Evolutionary conservation across 2,113 vertebrate genomes (phyloP).

Genomic region (Heterocephalus glaber): DNA sequence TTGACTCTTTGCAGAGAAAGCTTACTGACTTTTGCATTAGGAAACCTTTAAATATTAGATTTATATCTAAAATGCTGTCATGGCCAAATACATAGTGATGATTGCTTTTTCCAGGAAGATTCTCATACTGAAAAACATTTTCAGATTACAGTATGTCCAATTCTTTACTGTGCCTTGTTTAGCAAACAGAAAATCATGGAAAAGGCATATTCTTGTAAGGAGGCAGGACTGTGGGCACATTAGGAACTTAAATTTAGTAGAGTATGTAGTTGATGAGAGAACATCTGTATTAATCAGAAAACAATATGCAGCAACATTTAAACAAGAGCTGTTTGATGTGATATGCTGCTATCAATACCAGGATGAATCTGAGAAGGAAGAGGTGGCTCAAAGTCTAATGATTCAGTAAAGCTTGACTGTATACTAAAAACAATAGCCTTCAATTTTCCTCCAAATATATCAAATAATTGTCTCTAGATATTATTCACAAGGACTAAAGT

Average conservation of each 20-base stretch:
- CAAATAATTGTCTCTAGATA: neutral
- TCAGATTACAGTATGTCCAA: neutral
- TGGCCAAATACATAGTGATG: neutral
- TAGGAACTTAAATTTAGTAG: neutral
- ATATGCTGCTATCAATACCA: neutral
- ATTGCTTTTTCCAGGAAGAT: neutral
- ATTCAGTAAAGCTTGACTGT: neutral
- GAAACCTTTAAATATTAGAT: neutral
- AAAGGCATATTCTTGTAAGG: neutral
- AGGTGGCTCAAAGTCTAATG: neutral
- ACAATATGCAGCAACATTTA: neutral
- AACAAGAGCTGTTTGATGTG: neutral
- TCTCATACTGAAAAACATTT: neutral
- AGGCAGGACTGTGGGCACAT: neutral
- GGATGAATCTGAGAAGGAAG: neutral
- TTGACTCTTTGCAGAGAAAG: neutral
- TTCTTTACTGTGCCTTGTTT: neutral
- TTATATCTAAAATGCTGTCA: neutral
- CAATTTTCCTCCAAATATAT: neutral
- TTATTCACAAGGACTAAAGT: neutral
- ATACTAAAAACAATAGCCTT: neutral
- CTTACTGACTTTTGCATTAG: neutral
- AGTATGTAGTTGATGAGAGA: neutral
- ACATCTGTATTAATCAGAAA: neutral
- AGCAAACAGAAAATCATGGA: neutral